Percentiles rank a stretch among this genome's conserved stretches.
These are phyloP conservation scores for Pomatostomus ruficeps DNA, from an alignment of 2,113 vertebrate species.

Conservation along the genomic window DNA sequence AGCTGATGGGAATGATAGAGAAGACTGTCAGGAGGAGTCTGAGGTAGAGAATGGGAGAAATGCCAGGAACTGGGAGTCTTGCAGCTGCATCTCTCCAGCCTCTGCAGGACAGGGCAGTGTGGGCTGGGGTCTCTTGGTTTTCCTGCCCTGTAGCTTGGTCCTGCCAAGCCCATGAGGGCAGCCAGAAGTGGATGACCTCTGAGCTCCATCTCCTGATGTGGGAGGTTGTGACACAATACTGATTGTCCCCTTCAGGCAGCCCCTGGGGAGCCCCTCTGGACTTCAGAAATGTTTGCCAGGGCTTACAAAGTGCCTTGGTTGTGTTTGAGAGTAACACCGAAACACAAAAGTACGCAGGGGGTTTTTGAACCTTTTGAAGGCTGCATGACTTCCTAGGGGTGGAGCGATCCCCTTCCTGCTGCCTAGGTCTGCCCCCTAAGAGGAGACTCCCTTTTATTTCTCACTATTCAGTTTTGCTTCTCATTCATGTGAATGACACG, in stretches of 20 bases:
- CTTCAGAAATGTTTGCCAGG: neutral
- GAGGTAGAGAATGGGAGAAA: neutral
- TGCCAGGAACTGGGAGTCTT: neutral
- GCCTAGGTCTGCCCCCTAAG: neutral
- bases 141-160: neutral
- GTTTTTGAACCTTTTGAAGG: neutral
- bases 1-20: neutral
- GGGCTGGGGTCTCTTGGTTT: neutral
- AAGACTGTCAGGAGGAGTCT: neutral
- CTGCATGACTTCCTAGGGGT: neutral
- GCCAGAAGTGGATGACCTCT: neutral
- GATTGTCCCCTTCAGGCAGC: neutral
- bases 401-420: neutral
- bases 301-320: neutral
- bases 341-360: accelerated
- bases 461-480: neutral
- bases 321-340: neutral
- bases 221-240: neutral
- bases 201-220: neutral
- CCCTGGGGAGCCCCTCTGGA: neutral
- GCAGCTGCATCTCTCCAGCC: neutral
- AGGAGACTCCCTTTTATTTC: neutral
- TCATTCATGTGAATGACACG: neutral
- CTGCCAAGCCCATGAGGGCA: neutral
- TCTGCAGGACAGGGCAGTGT: neutral